Percentiles rank a stretch among this genome's conserved stretches.
These are phyloP conservation scores for Pristionchus entomophagus DNA, from an alignment of 2,888 invertebrate species.

Conservation along the genomic window DNA sequence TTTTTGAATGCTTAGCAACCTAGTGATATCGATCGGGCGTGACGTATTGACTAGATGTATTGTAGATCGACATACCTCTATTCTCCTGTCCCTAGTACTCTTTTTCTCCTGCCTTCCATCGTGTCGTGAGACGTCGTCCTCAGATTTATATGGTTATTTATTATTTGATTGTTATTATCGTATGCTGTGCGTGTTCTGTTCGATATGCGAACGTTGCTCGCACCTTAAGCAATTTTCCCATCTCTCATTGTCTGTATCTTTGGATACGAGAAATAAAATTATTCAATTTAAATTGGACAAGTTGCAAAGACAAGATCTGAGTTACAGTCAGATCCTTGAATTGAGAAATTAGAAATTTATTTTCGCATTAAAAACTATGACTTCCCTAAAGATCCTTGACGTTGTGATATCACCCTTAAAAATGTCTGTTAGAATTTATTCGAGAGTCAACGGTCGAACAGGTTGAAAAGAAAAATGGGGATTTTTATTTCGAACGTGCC, in stretches of 20 bases:
- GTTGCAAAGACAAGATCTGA: not conserved
- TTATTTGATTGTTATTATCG: constrained; percentile 24
- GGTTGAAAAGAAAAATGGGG: too few relatives aligned
- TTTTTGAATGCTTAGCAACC: too few relatives aligned
- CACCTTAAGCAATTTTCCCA: not conserved
- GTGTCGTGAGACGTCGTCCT: not conserved
- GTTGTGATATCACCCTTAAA: too few relatives aligned
- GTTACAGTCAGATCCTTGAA: not conserved
- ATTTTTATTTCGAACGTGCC: too few relatives aligned
- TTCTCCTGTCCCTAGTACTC: not conserved
- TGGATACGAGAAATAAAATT: not conserved
- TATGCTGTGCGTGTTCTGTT: constrained; percentile 25
- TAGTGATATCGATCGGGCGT: too few relatives aligned
- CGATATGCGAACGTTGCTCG: constrained; percentile 9
- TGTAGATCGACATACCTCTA: not conserved
- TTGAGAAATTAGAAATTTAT: too few relatives aligned
- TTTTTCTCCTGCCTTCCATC: not conserved
- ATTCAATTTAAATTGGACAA: not conserved
- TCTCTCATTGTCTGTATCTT: constrained; percentile 20
- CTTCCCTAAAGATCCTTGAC: too few relatives aligned
- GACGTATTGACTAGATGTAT: constrained; percentile 25
- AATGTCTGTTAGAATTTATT: too few relatives aligned
- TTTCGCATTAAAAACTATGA: too few relatives aligned
- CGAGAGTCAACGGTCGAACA: too few relatives aligned
- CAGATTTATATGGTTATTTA: constrained; percentile 24